These are phyloP conservation scores for Boloria selene DNA, from an alignment of 2,888 invertebrate genomes.

Conservation along the genomic window DNA sequence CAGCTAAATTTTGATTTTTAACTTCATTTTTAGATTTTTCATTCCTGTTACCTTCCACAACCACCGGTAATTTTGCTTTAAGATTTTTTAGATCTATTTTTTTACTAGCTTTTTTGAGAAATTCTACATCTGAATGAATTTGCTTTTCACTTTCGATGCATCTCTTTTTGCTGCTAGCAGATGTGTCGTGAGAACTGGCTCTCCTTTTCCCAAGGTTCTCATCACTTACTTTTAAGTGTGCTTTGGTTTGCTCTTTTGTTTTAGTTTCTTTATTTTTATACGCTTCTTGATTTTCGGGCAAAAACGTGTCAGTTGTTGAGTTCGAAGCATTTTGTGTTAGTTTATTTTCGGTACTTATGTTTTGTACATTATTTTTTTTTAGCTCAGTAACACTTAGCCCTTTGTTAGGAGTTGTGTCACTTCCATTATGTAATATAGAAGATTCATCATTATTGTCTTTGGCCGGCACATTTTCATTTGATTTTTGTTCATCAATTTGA, in stretches of 20 bases:
- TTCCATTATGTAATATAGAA: constrained; percentile 1
- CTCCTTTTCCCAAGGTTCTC: constrained; percentile 33
- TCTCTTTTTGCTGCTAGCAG: constrained; percentile 29
- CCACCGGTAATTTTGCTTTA: constrained; percentile 16
- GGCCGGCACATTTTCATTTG: not conserved
- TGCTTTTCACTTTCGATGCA: constrained; percentile 21
- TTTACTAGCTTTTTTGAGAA: constrained; percentile 3
- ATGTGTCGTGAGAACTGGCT: constrained; percentile 35
- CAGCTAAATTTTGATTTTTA: constrained; percentile 33
- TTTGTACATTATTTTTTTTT: constrained; percentile 18
- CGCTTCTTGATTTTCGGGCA: constrained; percentile 73
- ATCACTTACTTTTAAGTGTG: constrained; percentile 13
- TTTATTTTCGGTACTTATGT: constrained; percentile 25
- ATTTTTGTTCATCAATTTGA: constrained; percentile 1
- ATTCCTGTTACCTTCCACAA: constrained; percentile 13
- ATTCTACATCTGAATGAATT: constrained; percentile 31
- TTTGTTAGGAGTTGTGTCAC: constrained; percentile 7
- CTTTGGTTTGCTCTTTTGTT: not conserved
- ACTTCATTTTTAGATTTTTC: constrained; percentile 36
- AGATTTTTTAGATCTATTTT: constrained; percentile 12
- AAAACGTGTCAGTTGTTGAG: constrained; percentile 55
- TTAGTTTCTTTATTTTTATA: constrained; percentile 43
- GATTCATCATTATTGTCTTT: constrained; percentile 6
- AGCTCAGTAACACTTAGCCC: constrained; percentile 20
- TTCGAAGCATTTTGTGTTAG: constrained; percentile 47